Evolutionary conservation across 2,888 invertebrate genomes (phyloP).

Genomic region (Blera fallax): DNA sequence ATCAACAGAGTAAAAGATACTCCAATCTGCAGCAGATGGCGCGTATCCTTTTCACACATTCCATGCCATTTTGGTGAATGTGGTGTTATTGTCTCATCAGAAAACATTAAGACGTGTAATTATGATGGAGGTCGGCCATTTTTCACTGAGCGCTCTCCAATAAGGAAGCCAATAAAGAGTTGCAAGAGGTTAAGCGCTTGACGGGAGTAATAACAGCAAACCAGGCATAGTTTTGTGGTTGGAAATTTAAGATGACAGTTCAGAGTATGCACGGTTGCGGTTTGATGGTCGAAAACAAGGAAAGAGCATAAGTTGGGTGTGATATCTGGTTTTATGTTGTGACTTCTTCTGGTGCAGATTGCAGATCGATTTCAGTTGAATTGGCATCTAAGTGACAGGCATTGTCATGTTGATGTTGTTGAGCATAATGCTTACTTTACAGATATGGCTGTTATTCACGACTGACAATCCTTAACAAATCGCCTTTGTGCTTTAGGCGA

Average conservation of each 20-base stretch:
- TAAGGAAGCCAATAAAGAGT: constrained; percentile 59
- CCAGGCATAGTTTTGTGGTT: constrained; percentile 30
- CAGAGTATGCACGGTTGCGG: constrained; percentile 41
- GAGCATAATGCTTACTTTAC: not conserved
- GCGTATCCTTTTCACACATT: constrained; percentile 51
- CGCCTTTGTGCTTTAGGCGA: no score
- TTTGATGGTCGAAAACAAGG: not conserved
- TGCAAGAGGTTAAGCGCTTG: constrained; percentile 50
- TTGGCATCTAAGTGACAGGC: not conserved
- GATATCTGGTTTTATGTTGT: constrained; percentile 3
- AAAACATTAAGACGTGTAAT: constrained; percentile 44
- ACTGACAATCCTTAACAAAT: no score
- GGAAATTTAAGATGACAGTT: constrained; percentile 63
- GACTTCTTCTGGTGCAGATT: constrained; percentile 25
- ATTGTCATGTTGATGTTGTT: not conserved
- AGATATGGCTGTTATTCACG: no score
- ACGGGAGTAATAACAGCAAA: not conserved
- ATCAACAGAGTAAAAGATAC: not conserved
- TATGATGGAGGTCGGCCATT: constrained; percentile 41
- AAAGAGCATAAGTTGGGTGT: constrained; percentile 2
- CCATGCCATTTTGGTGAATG: not conserved
- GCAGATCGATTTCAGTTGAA: constrained; percentile 24
- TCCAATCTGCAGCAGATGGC: constrained; percentile 49
- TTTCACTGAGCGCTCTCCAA: not conserved
- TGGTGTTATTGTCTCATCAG: constrained; percentile 37